Base-by-base conservation (phyloP, 2,888 invertebrate genomes). In the Tethea ocularis region DNA sequence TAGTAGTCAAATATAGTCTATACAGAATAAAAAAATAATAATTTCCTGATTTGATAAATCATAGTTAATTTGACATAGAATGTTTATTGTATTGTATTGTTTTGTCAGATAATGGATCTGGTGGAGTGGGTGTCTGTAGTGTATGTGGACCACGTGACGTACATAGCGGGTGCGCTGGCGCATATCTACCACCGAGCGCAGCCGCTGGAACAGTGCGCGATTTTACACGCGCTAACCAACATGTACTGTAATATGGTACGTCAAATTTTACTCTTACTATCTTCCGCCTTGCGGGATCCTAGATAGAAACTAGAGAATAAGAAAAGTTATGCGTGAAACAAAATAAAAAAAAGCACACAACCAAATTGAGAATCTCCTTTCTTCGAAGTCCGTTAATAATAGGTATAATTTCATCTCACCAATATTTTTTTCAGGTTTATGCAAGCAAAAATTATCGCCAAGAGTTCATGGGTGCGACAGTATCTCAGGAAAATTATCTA, bases 191-290 rank as follows among this genome's bases (percentile, higher is more conserved):
- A 75, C 36, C 78, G 91, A 54, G 84, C 89, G 4, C 77, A 82
- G 59, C 84, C 89, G 0, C 64, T 87, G 20, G 83, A 88, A 46
- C 89, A 91, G 67, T 88, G 87, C 61, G 85, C 87, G 6, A 78
- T 93, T 62, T 69, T 91, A 1, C 77, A 74, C 7, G 76, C 79
- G 13, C 66, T 93, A 20, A 82, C 86, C 20, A 77, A 78, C 17
- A 86, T 91, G 87, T 92, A 91, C 60, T 74, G 77, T 3, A 93
- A 93, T 67, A 66, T 93, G 64, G 93, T 93, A 64, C 85, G 88
- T 78, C 29, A 17, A 41, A 20, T 23, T 46, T 56, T 55, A 63
- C n/a, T 13, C 6, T 3, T n/a, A n/a, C 0, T 38, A 15, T 5
- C 38, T 8, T 1, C 1, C 51, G 20, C 17, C 51, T 17, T n/a